These are phyloP conservation scores for Anastrepha ludens DNA, from an alignment of 1,140 invertebrate species.

Conservation along the genomic window DNA sequence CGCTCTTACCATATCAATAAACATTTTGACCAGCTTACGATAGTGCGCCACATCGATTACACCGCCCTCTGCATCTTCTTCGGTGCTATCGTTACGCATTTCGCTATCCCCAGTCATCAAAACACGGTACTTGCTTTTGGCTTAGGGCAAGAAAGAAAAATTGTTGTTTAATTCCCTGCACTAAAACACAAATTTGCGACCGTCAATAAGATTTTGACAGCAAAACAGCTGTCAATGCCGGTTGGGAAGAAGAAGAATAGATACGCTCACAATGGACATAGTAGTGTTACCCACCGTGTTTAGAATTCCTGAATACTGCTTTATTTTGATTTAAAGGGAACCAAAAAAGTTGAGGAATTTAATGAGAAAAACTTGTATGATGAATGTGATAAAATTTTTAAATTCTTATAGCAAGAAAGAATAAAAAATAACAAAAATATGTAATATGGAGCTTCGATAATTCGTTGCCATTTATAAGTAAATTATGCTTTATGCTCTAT, in stretches of 20 bases:
- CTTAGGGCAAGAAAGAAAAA: neutral
- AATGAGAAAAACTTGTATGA: too few relatives aligned
- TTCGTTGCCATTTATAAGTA: too few relatives aligned
- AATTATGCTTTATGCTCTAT: too few relatives aligned
- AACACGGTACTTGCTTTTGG: neutral
- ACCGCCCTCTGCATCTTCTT: slow-evolving; percentile 35
- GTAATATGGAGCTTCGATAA: too few relatives aligned
- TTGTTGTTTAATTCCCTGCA: neutral
- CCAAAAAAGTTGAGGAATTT: too few relatives aligned
- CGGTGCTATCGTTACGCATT: slow-evolving; percentile 55
- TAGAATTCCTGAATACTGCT: too few relatives aligned
- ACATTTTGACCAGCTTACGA: slow-evolving; percentile 69
- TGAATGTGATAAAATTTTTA: too few relatives aligned
- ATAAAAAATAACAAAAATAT: too few relatives aligned
- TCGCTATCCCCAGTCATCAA: slow-evolving; percentile 67
- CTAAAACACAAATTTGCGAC: neutral
- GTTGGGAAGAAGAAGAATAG: neutral
- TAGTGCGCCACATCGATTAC: slow-evolving; percentile 68
- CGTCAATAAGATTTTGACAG: neutral
- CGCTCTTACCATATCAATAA: slow-evolving; percentile 69
- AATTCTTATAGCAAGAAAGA: too few relatives aligned
- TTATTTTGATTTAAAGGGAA: too few relatives aligned
- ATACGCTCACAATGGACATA: neutral
- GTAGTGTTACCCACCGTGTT: too few relatives aligned
- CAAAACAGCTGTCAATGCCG: slow-evolving; percentile 6